Conservation (phyloP, 2,797 vertebrate species). For the Eulemur albifrons region DNA sequence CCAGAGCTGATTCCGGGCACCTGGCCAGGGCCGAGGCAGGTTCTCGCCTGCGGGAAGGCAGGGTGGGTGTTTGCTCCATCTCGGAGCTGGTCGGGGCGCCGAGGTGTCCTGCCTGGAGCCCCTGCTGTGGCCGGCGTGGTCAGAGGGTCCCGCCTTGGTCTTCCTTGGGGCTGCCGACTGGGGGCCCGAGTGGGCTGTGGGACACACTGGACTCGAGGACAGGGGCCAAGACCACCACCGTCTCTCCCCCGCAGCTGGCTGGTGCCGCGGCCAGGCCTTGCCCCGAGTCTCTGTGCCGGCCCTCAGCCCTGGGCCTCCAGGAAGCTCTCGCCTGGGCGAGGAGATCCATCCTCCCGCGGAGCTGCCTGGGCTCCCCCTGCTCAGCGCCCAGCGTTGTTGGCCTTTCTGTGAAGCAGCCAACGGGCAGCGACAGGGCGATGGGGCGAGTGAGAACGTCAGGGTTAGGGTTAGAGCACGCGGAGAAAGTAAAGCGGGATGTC, state of each 20-base stretch:
- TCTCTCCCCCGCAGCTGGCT: rapidly evolving
- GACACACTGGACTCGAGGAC: background rate
- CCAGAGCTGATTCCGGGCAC: rapidly evolving
- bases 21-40: background rate
- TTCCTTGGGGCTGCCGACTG: background rate
- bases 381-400: too few species aligned
- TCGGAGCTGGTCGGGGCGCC: background rate
- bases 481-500: background rate
- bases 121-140: rapidly evolving
- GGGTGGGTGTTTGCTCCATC: rapidly evolving
- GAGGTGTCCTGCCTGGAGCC: background rate
- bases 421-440: too few species aligned
- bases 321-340: background rate
- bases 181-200: background rate
- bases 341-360: rapidly evolving
- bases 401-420: rapidly evolving
- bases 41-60: too few species aligned
- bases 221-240: rapidly evolving
- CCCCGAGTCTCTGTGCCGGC: rapidly evolving
- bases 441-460: too few species aligned
- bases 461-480: too few species aligned
- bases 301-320: rapidly evolving
- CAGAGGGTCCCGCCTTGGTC: background rate
- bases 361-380: rapidly evolving
- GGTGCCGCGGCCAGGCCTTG: rapidly evolving